These are phyloP conservation scores for Lutraria rhynchaena DNA, from an alignment of 1,140 invertebrate species.

Conservation along the genomic window DNA sequence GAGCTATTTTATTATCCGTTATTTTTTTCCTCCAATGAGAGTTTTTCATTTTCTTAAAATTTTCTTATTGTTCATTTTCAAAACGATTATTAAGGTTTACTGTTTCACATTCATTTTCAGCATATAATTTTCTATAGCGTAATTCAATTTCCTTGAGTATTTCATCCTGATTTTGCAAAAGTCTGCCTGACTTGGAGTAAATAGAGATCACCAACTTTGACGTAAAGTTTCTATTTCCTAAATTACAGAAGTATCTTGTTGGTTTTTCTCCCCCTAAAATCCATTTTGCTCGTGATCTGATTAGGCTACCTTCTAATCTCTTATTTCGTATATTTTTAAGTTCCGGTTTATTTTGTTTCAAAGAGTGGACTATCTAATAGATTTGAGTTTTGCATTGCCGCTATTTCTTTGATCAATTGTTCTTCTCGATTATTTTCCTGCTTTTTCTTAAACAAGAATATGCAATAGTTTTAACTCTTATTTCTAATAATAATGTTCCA, in stretches of 20 bases:
- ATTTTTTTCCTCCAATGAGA: not conserved
- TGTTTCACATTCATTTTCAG: not conserved
- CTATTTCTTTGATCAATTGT: conserved; percentile 7
- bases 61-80: conserved; percentile 30
- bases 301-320: conserved; percentile 31
- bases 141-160: conserved; percentile 32
- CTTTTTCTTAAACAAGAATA: conserved; percentile 19
- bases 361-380: not conserved
- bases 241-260: conserved; percentile 55
- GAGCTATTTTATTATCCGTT: conserved; percentile 8
- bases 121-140: conserved; percentile 29
- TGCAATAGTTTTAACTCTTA: conserved; percentile 37
- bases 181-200: not conserved
- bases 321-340: conserved; percentile 16
- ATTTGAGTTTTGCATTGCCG: too few species aligned
- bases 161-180: too few species aligned
- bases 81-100: not conserved
- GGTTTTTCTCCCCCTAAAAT: too few species aligned
- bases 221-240: conserved; percentile 55
- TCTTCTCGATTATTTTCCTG: too few species aligned
- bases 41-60: conserved; percentile 4
- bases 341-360: conserved; percentile 23
- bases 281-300: conserved; percentile 46
- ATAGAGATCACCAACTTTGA: conserved; percentile 26
- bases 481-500: conserved; percentile 36